A percentile compares a stretch with the other conserved stretches of the same genome.
These are phyloP conservation scores for Nephrotoma flavescens DNA, from an alignment of 2,888 invertebrate species.

Conservation along the genomic window DNA sequence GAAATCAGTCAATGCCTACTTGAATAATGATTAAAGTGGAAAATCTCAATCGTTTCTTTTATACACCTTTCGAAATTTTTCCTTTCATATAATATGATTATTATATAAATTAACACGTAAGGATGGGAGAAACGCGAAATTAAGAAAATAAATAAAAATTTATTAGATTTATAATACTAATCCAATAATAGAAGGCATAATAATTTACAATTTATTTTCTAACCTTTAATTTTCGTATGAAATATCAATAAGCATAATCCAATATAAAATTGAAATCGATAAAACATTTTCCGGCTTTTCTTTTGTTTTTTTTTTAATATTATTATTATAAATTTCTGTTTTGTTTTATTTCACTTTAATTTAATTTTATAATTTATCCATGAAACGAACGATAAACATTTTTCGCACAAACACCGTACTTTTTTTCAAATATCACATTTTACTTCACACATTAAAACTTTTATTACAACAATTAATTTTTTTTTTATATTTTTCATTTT, in stretches of 20 bases:
- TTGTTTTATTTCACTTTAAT: neutral
- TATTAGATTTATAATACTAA: too few species aligned
- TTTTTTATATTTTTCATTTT: neutral
- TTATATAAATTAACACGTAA: neutral
- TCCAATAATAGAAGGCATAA: neutral
- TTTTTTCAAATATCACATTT: neutral
- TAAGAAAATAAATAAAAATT: too few species aligned
- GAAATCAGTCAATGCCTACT: neutral
- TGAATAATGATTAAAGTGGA: neutral
- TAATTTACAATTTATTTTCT: neutral
- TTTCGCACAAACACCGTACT: neutral
- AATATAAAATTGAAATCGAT: neutral
- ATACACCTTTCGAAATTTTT: neutral
- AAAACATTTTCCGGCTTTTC: constrained; percentile 1
- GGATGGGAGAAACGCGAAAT: too few species aligned
- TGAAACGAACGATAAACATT: neutral
- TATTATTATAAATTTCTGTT: neutral
- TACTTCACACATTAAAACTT: neutral
- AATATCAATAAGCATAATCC: constrained; percentile 3
- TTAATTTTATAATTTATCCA: neutral
- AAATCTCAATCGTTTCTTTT: neutral
- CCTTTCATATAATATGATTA: neutral
- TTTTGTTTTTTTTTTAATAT: neutral
- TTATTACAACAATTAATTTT: neutral
- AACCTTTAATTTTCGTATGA: constrained; percentile 1